These are phyloP conservation scores for Amazona ochrocephala DNA, from an alignment of 2,797 vertebrate species.

Conservation along the genomic window DNA sequence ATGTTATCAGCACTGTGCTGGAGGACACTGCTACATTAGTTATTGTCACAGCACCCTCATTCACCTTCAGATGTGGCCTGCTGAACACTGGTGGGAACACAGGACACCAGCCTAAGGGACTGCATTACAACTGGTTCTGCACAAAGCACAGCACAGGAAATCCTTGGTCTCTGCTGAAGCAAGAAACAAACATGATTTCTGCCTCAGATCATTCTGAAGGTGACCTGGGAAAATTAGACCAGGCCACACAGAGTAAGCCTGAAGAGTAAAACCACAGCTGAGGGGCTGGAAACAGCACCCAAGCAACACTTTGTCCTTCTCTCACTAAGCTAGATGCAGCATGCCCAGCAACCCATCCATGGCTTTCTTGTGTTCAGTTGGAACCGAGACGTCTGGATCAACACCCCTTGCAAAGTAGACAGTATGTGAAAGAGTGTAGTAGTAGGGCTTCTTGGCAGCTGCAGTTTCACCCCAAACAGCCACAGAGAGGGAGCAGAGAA, in stretches of 20 bases:
- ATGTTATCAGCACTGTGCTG: conserved; percentile 5
- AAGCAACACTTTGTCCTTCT: background rate
- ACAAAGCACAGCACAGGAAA: background rate
- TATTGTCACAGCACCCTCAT: conserved; percentile 28
- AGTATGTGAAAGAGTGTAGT: background rate
- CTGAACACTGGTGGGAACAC: background rate
- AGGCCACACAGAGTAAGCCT: background rate
- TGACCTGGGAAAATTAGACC: background rate
- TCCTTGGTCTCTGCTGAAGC: background rate
- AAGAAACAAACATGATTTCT: background rate
- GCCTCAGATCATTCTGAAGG: background rate
- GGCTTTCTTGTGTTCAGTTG: background rate
- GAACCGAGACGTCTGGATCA: background rate
- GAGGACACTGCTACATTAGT: background rate
- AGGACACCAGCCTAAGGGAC: background rate
- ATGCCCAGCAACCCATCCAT: fast-evolving
- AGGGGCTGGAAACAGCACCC: background rate
- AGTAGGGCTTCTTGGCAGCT: background rate
- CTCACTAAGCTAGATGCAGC: background rate
- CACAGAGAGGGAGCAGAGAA: background rate
- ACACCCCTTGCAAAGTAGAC: background rate
- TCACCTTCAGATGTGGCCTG: conserved; percentile 39
- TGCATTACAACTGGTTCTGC: background rate
- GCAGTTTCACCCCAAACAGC: background rate
- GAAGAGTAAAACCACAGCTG: background rate